Conservation (phyloP, 64 coral and sea anemone genomes). For the Stylophora pistillata region DNA sequence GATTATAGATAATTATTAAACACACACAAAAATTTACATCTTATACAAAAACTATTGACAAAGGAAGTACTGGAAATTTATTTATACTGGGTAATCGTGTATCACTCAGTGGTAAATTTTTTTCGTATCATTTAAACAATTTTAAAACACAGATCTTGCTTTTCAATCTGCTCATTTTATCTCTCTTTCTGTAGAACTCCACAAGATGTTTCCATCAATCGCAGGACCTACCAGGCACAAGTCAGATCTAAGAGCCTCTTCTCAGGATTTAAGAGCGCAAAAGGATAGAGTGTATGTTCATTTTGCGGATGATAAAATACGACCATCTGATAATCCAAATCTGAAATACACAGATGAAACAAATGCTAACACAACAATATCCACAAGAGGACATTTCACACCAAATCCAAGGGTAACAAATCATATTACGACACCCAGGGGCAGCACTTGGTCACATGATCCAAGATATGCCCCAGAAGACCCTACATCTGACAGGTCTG, state of each 20-base stretch:
- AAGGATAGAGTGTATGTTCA: conserved; percentile 88
- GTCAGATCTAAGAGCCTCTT: conserved; percentile 11
- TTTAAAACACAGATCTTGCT: too few relatives aligned
- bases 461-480: background rate
- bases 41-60: too few relatives aligned
- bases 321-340: conserved; percentile 43
- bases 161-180: too few relatives aligned
- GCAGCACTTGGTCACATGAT: background rate
- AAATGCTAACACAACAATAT: conserved; percentile 63
- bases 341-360: conserved; percentile 82
- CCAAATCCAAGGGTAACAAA: conserved; percentile 53
- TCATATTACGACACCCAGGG: background rate
- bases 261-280: conserved; percentile 16
- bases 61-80: too few relatives aligned
- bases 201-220: conserved; percentile 35
- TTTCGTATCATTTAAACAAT: too few relatives aligned
- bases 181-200: conserved; percentile 32
- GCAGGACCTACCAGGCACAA: conserved; percentile 48
- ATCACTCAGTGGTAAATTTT: too few relatives aligned
- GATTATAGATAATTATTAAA: too few relatives aligned
- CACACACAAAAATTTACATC: too few relatives aligned
- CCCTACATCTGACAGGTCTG: conserved; percentile 1
- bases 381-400: conserved; percentile 88
- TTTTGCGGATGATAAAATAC: conserved; percentile 57
- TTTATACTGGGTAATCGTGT: too few relatives aligned